Evolutionary conservation across 1,140 invertebrate species (phyloP), one percentile per base, ranked within the genome.

Genomic region (Acromyrmex echinatior): DNA sequence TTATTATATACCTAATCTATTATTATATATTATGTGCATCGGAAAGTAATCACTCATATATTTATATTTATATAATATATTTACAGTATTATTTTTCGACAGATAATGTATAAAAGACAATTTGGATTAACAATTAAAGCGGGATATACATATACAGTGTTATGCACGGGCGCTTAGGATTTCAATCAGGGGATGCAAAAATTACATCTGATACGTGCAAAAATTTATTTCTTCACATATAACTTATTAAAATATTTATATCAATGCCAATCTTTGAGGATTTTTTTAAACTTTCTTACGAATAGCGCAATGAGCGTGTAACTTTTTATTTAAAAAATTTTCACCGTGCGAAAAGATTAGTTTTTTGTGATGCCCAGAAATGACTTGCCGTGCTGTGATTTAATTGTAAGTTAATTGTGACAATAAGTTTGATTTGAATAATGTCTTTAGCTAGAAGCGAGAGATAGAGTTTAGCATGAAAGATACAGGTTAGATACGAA

Each of bases 401-500:
- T 45, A 45, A 45, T 45, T 45, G 39, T 25, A 60, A 58, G 66
- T 60, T 81, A 82, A 82, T 82, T 39, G 53, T 49, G 51, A 82
- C 35, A 82, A 71, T 58, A 45, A 82, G 79, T 73, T 73, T 39
- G 60, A 18, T 49, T 35, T 82, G 49, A 82, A 73, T 82, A 82
- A 82, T 73, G 79, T 56, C 63, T 70, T 70, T 14, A 12, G 49
- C 39, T 56, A 28, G 35, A 16, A 45, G 35, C 10, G 58, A 63
- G 16, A 63, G 21, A 63, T 62, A 63, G 76, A 82, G 7, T 62
- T 74, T 62, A 82, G 39, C 16, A 56, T 49, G 70, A 82, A 39
- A 82, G 56, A 35, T 82, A 21, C 74, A n/a, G 53, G 39, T 21
- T 62, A 74, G 80, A 74, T 82, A 74, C 53, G 56, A 74, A 82